These are phyloP conservation scores for Epizoanthus fatuus DNA, from an alignment of 92 coral and sea anemone species.

Conservation along the genomic window DNA sequence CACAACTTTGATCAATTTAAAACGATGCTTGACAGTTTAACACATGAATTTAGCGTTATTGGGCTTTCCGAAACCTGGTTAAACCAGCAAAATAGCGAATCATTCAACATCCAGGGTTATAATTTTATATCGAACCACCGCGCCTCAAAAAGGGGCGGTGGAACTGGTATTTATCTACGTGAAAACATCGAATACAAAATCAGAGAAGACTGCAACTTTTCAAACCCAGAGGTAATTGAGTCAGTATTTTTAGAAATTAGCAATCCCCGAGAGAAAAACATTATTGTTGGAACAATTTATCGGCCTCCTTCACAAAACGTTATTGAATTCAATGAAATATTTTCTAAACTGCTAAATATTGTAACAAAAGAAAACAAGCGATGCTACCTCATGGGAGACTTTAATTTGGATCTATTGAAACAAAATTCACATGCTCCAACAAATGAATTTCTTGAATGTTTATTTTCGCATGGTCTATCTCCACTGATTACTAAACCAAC, in stretches of 20 bases:
- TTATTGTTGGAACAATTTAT: constrained; percentile 41
- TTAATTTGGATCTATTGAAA: constrained; percentile 62
- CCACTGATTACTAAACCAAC: constrained; percentile 70
- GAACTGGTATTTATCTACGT: too few species aligned
- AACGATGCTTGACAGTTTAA: too few species aligned
- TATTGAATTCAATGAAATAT: constrained; percentile 13
- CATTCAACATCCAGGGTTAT: too few species aligned
- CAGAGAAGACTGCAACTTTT: too few species aligned
- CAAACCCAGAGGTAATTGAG: too few species aligned
- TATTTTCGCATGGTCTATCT: constrained; percentile 47
- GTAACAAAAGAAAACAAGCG: constrained; percentile 51
- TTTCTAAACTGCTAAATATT: constrained; percentile 11
- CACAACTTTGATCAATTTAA: too few species aligned
- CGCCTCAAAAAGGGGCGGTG: too few species aligned
- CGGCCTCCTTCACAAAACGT: constrained; percentile 48
- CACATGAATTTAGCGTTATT: too few species aligned
- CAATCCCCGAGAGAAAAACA: constrained; percentile 31
- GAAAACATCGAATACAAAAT: too few species aligned
- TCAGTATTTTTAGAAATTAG: constrained; percentile 37
- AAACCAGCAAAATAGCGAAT: too few species aligned
- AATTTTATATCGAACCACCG: too few species aligned
- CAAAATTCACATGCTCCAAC: constrained; percentile 45
- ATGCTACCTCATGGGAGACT: neutral
- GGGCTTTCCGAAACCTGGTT: too few species aligned
- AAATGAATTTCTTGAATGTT: constrained; percentile 45